phyloP scores from a whole-genome alignment of 2,888 invertebrate species.

The Drosophila neutralis region DNA sequence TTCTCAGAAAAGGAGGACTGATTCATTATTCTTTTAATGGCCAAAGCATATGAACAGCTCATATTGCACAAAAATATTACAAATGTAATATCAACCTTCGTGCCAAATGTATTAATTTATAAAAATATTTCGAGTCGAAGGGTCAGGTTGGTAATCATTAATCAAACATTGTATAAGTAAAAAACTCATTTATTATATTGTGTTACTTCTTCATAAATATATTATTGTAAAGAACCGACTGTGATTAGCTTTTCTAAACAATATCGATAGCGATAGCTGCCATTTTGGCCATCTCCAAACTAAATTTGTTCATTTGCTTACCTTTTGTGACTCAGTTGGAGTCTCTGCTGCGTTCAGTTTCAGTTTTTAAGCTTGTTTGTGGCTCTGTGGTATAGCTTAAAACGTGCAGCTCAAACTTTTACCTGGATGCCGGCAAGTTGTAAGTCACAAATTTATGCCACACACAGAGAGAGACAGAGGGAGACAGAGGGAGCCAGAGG shows the following conservation, averaged over 20 bases:
- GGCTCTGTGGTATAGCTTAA: constrained; percentile 58
- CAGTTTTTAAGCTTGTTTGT: constrained; percentile 60
- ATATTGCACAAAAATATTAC: too few species aligned
- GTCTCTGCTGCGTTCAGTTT: constrained; percentile 25
- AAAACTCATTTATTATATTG: not conserved
- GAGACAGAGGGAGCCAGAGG: constrained; percentile 7
- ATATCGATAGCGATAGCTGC: constrained; percentile 10
- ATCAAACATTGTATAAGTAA: too few species aligned
- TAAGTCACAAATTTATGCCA: constrained; percentile 74
- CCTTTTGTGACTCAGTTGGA: constrained; percentile 31
- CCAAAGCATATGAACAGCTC: too few species aligned
- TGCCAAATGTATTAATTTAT: too few species aligned
- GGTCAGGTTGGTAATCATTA: too few species aligned
- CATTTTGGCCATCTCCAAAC: constrained; percentile 30
- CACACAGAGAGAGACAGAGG: constrained; percentile 8
- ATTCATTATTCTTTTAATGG: not conserved
- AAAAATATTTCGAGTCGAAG: too few species aligned
- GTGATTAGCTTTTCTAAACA: not conserved
- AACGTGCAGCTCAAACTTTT: constrained; percentile 75
- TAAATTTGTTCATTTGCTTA: constrained; percentile 37
- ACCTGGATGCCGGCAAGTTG: constrained; percentile 60
- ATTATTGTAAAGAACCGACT: not conserved
- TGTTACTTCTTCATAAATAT: fast-evolving
- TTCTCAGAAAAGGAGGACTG: too few species aligned
- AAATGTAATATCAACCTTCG: too few species aligned